Evolutionary conservation across 2,797 vertebrate genomes (phyloP).

Genomic region (Lates japonicus): DNA sequence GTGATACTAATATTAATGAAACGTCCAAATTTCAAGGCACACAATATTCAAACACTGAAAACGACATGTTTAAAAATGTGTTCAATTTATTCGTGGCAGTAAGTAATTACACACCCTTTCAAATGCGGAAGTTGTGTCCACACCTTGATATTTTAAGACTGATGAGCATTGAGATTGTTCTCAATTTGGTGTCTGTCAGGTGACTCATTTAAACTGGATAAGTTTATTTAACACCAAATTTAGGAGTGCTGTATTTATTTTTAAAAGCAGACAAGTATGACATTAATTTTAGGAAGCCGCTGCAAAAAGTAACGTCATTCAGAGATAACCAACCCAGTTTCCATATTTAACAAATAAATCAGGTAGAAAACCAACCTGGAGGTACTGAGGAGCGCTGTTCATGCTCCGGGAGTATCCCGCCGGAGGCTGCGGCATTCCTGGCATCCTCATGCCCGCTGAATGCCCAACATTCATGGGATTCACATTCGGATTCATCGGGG

Average conservation of each 20-base stretch:
- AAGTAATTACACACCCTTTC: not conserved
- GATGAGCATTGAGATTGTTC: not conserved
- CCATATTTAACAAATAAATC: accelerated
- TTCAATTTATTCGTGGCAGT: not conserved
- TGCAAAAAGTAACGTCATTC: not conserved
- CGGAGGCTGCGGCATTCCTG: slow-evolving; percentile 78
- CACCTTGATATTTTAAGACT: slow-evolving; percentile 22
- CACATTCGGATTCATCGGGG: slow-evolving; percentile 77
- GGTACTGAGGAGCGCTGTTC: slow-evolving; percentile 77
- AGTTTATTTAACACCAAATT: not conserved
- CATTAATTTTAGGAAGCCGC: not conserved
- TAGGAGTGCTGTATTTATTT: not conserved
- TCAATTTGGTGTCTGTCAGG: not conserved
- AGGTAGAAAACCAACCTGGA: slow-evolving; percentile 74
- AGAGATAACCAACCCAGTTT: not conserved
- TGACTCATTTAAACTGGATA: not conserved
- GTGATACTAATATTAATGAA: not conserved
- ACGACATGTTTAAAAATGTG: not conserved
- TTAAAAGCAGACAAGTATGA: not conserved
- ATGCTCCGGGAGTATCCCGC: slow-evolving; percentile 81
- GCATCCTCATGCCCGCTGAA: slow-evolving; percentile 80
- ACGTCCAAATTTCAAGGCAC: accelerated
- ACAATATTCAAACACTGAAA: not conserved
- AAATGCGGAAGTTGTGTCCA: slow-evolving; percentile 74
- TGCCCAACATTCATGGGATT: slow-evolving; percentile 81